These are phyloP conservation scores for Nineta flava DNA, from an alignment of 2,888 invertebrate genomes.

Conservation along the genomic window DNA sequence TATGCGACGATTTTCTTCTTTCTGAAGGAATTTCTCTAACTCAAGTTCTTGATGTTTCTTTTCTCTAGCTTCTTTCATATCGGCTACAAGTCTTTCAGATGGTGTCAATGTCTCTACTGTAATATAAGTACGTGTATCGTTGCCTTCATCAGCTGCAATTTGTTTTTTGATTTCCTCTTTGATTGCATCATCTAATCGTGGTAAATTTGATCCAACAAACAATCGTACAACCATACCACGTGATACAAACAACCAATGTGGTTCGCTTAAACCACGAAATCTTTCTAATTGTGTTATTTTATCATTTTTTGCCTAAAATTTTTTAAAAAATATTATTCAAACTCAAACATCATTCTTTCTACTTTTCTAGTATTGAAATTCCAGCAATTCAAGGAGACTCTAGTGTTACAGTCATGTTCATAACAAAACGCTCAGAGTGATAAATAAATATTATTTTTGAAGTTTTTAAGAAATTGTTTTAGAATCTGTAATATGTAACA, in stretches of 20 bases:
- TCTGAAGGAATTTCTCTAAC: background rate
- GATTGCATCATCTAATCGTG: constrained; percentile 50
- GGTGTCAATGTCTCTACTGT: constrained; percentile 19
- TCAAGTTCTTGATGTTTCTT: background rate
- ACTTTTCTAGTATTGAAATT: too few relatives aligned
- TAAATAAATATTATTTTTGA: too few relatives aligned
- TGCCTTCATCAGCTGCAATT: constrained; percentile 36
- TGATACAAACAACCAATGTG: constrained; percentile 77
- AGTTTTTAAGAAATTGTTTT: too few relatives aligned
- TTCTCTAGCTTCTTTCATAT: background rate
- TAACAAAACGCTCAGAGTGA: too few relatives aligned
- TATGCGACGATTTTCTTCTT: background rate
- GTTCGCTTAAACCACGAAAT: constrained; percentile 72
- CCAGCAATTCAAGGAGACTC: too few relatives aligned
- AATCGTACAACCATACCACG: constrained; percentile 59
- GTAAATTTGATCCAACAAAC: constrained; percentile 72
- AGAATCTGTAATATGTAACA: too few relatives aligned
- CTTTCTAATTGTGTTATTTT: constrained; percentile 53
- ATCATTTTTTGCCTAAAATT: constrained; percentile 60
- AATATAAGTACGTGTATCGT: constrained; percentile 32
- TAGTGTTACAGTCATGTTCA: background rate
- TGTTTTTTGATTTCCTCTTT: constrained; percentile 54
- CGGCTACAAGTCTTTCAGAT: background rate
- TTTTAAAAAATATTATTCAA: too few relatives aligned
- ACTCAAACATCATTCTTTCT: background rate